phyloP scores from a whole-genome alignment of 2,888 invertebrate species.

The Drosophila pseudotakahashii region DNA sequence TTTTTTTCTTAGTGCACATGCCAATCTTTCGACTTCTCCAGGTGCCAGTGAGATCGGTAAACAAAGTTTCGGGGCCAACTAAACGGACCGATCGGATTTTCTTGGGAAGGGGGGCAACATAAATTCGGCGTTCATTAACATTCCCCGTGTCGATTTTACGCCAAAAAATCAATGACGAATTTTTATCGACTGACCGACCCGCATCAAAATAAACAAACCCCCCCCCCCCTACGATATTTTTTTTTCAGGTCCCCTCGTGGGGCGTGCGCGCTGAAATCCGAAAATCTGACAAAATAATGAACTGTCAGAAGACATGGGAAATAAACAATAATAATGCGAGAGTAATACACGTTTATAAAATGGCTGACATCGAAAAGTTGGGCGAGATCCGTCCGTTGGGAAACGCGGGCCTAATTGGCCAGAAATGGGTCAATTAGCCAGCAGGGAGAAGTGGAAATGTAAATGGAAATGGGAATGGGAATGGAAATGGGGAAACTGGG shows the following conservation, averaged over 20 bases:
- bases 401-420: slow-evolving; percentile 21
- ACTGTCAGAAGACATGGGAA: slow-evolving; percentile 73
- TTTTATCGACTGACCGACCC: slow-evolving; percentile 71
- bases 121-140: slow-evolving; percentile 54
- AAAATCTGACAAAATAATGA: slow-evolving; percentile 78
- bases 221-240: background rate
- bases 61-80: slow-evolving; percentile 59
- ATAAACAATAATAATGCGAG: slow-evolving; percentile 68
- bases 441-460: background rate
- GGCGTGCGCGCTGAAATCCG: slow-evolving; percentile 47
- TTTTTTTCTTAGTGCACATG: slow-evolving; percentile 7
- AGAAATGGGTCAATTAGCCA: slow-evolving; percentile 36
- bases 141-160: slow-evolving; percentile 29
- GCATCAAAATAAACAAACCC: slow-evolving; percentile 78
- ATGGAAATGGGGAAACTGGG: background rate
- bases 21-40: slow-evolving; percentile 11
- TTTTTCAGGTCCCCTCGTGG: slow-evolving; percentile 11
- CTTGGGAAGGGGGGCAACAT: slow-evolving; percentile 14
- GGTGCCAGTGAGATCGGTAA: slow-evolving; percentile 48
- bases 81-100: slow-evolving; percentile 17
- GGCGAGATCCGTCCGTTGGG: slow-evolving; percentile 12
- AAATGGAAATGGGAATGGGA: slow-evolving; percentile 1
- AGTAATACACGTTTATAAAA: slow-evolving; percentile 40
- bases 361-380: slow-evolving; percentile 39
- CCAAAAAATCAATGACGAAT: slow-evolving; percentile 70